Evolutionary conservation across 2,797 vertebrate genomes (phyloP), one percentile per base, ranked within the genome.

Genomic region (Semaprochilodus insignis): DNA sequence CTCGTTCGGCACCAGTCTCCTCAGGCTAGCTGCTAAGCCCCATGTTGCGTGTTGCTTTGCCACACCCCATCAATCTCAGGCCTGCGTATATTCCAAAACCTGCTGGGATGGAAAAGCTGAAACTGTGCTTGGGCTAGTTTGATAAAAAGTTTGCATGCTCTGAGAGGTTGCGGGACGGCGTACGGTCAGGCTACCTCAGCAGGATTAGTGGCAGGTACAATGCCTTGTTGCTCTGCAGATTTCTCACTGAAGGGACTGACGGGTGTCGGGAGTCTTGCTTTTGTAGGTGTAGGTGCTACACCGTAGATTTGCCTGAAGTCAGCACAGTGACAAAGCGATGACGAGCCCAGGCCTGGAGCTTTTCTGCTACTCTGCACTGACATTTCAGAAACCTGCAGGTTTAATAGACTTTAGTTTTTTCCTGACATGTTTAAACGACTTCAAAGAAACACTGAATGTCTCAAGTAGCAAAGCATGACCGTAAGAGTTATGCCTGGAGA

Each of bases 41-140:
- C 1, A 6, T 21, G 74, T n/a, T 52, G 77, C 23, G 1, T 23
- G 40, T 77, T 54, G 66, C 60, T n/a, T 1, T 51, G 75, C 57
- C 82, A 40, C 78, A 67, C 71, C 23, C 36, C 31, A 52, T 78
- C 57, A 23, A 25, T 86, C 84, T 66, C 66, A 17, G 51, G 25
- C 78, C 25, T 83, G 74, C 52, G 31, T 31, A 83, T 81, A 77
- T 78, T 83, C 81, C 69, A 86, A 81, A 74, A 83, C 66, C 31
- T 4, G n/a, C 66, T 69, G 66, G 63, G 34, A 65, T 69, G 66
- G 63, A 65, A 65, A 65, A 8, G 63, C 16, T 65, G 63, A 31
- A 65, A n/a, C 11, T 69, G 44, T 48, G 44, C 44, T 72, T 16
- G 48, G 16, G 51, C 0, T 6, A 8, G 70, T 2, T 25, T 25